Evolutionary conservation across 2,888 invertebrate species (phyloP).

Genomic region (Ophioninae sp.): DNA sequence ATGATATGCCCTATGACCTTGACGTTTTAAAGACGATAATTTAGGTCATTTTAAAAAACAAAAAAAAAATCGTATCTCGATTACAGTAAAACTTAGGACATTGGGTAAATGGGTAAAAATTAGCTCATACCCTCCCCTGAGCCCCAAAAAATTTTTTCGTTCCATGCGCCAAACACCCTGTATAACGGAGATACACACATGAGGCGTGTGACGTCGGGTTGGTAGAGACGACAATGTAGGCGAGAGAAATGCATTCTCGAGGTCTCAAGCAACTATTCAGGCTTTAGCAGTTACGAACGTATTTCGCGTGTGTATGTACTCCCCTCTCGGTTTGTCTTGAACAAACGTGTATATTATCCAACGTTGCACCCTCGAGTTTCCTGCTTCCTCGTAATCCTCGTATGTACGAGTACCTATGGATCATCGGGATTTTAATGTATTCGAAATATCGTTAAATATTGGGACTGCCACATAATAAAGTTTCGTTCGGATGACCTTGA

Average conservation of each 20-base stretch:
- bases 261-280: constrained; percentile 47
- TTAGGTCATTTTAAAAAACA: no score
- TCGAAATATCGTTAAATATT: not conserved
- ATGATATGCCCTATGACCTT: no score
- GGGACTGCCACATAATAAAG: no score
- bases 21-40: no score
- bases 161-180: no score
- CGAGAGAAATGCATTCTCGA: constrained; percentile 47
- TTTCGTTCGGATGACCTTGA: no score
- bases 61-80: no score
- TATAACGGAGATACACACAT: not conserved
- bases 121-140: no score
- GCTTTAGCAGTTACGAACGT: constrained; percentile 21
- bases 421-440: constrained; percentile 4
- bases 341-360: constrained; percentile 32
- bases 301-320: not conserved
- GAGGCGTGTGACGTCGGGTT: constrained; percentile 29
- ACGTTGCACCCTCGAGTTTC: not conserved
- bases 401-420: not conserved
- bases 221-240: constrained; percentile 38
- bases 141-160: no score
- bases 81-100: no score
- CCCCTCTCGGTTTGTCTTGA: constrained; percentile 6
- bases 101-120: no score
- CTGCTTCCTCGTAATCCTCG: constrained; percentile 11